phyloP scores from a whole-genome alignment of 2,113 vertebrate genomes.

The Carettochelys insculpta region DNA sequence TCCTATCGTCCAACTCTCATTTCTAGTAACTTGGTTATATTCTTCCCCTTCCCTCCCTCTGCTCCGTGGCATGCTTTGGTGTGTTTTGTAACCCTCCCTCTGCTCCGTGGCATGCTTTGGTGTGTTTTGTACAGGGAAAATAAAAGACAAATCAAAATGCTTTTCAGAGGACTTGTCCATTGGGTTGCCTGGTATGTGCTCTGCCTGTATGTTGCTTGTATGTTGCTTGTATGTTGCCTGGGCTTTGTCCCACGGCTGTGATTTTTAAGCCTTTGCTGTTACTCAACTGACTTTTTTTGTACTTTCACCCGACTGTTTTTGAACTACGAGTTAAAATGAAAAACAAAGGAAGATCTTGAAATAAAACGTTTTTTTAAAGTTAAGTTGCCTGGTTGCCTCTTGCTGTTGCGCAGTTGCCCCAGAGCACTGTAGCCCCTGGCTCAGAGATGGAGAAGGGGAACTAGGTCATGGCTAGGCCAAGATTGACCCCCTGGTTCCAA shows the following conservation, averaged over 20 bases:
- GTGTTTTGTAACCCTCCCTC: too few relatives aligned
- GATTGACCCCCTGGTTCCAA: neutral
- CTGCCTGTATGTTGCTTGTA: constrained; percentile 73
- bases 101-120: constrained; percentile 89
- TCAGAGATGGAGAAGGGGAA: neutral
- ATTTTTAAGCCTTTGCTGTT: constrained; percentile 92
- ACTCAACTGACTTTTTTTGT: constrained; percentile 89
- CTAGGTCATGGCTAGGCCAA: neutral
- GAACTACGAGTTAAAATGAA: constrained; percentile 80
- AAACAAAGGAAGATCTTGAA: constrained; percentile 87
- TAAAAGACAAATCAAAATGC: constrained; percentile 61
- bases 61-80: constrained; percentile 90
- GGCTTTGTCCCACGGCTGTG: constrained; percentile 82
- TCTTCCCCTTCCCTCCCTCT: constrained; percentile 65
- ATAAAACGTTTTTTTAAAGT: constrained; percentile 87
- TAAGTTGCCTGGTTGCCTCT: neutral
- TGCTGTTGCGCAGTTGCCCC: neutral
- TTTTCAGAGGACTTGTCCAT: constrained; percentile 16
- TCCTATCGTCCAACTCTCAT: constrained; percentile 10
- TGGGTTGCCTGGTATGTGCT: constrained; percentile 70
- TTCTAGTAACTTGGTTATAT: constrained; percentile 52
- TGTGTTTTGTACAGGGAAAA: constrained; percentile 91
- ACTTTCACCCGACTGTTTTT: constrained; percentile 89
- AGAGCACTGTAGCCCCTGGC: fast-evolving
- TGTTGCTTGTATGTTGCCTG: constrained; percentile 73